phyloP scores from a whole-genome alignment of 2,888 invertebrate genomes.

The Limnephilus rhombicus region DNA sequence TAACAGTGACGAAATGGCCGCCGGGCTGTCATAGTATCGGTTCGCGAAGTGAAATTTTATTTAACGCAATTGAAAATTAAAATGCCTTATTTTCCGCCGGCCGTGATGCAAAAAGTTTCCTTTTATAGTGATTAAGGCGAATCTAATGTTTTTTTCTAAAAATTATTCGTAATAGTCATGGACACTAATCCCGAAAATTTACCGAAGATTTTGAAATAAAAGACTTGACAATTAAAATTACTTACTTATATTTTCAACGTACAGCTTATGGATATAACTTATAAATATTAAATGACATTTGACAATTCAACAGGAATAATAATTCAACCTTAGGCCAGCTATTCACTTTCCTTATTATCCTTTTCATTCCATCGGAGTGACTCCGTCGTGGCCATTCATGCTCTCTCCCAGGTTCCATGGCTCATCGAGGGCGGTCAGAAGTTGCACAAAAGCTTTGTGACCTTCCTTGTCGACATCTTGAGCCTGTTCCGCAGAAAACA shows the following conservation, averaged over 20 bases:
- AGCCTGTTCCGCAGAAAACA: slow-evolving; percentile 72
- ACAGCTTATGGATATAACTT: background rate
- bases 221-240: background rate
- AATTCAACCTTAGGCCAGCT: background rate
- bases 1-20: too few species aligned
- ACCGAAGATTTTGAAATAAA: background rate
- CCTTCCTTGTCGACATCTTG: slow-evolving; percentile 75
- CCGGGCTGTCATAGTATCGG: too few species aligned
- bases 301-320: background rate
- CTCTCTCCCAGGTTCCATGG: slow-evolving; percentile 76
- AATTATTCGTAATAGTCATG: too few species aligned
- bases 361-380: slow-evolving; percentile 71
- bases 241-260: background rate
- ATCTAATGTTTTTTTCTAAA: too few species aligned
- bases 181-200: too few species aligned
- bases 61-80: too few species aligned
- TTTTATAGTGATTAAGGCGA: too few species aligned
- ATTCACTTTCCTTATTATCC: background rate
- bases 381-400: slow-evolving; percentile 69
- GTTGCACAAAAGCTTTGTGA: slow-evolving; percentile 73
- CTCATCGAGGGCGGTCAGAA: slow-evolving; percentile 74
- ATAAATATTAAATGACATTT: background rate
- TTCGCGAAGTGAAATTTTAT: too few species aligned
- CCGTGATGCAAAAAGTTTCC: too few species aligned
- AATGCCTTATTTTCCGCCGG: too few species aligned